Percentiles rank a stretch among this genome's conserved stretches.
Evolutionary conservation across 2,113 vertebrate species (phyloP).

Genomic region (Tyrannus savana): DNA sequence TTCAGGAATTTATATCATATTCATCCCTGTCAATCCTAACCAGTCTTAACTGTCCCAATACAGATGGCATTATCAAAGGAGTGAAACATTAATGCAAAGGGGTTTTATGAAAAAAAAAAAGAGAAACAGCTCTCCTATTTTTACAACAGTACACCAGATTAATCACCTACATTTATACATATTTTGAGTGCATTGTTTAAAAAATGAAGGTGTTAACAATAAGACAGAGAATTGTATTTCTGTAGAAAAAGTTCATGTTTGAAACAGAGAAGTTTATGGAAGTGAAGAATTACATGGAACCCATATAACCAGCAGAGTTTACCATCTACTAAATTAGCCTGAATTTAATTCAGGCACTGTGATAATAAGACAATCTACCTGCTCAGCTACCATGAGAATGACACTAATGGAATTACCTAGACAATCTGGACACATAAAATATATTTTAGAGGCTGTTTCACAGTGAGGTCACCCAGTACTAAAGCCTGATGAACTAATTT

Average conservation of each 20-base stretch:
- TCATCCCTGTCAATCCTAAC: not conserved
- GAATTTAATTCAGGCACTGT: conserved; percentile 35
- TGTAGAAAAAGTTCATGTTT: not conserved
- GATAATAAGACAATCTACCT: conserved; percentile 48
- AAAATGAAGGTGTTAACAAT: not conserved
- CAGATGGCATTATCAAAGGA: not conserved
- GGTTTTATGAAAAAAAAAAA: not conserved
- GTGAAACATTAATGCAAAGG: not conserved
- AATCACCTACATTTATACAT: not conserved
- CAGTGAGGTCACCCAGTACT: not conserved
- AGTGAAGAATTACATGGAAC: not conserved
- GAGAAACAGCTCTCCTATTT: not conserved
- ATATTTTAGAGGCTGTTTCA: conserved; percentile 13
- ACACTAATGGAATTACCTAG: conserved; percentile 49
- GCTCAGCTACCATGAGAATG: conserved; percentile 44
- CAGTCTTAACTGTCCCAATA: not conserved
- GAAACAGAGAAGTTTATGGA: not conserved
- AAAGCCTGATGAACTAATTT: not conserved
- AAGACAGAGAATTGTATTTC: not conserved
- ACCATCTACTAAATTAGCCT: conserved; percentile 1
- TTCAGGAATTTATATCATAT: not conserved
- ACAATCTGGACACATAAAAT: conserved; percentile 36
- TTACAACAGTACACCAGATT: not conserved
- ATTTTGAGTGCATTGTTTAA: not conserved
- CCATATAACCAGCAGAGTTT: not conserved